Conservation (phyloP, 2,888 invertebrate species). For the Heteropelma amictum region DNA sequence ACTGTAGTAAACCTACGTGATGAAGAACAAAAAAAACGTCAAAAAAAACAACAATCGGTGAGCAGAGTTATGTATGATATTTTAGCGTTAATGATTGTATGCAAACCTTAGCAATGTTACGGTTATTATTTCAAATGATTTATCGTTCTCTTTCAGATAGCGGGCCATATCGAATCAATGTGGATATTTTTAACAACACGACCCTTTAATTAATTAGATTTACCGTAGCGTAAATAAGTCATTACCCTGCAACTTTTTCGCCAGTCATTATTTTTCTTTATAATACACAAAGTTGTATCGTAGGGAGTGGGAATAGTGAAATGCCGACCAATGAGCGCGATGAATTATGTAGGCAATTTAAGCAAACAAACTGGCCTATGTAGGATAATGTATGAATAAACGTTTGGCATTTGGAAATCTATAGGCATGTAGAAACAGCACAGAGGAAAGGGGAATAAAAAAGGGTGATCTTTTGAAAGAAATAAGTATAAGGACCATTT, state of each 20-base stretch:
- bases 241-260: constrained; percentile 34
- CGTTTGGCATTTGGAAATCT: constrained; percentile 55
- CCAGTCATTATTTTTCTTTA: constrained; percentile 5
- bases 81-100: no score
- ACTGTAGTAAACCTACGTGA: constrained; percentile 63
- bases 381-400: constrained; percentile 65
- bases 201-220: constrained; percentile 47
- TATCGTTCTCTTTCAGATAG: constrained; percentile 68
- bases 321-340: constrained; percentile 18
- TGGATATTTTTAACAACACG: constrained; percentile 71
- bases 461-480: constrained; percentile 48
- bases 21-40: constrained; percentile 6
- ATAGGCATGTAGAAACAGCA: not conserved
- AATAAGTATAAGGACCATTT: constrained; percentile 52
- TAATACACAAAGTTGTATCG: not conserved
- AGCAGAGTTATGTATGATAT: no score
- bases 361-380: constrained; percentile 69
- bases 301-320: not conserved
- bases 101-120: no score
- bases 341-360: constrained; percentile 63
- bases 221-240: constrained; percentile 48
- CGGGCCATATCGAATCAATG: constrained; percentile 76
- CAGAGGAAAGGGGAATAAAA: constrained; percentile 2
- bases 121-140: no score
- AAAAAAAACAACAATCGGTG: constrained; percentile 72